Conservation (phyloP, 2,797 vertebrate genomes). For the Lemur catta region DNA sequence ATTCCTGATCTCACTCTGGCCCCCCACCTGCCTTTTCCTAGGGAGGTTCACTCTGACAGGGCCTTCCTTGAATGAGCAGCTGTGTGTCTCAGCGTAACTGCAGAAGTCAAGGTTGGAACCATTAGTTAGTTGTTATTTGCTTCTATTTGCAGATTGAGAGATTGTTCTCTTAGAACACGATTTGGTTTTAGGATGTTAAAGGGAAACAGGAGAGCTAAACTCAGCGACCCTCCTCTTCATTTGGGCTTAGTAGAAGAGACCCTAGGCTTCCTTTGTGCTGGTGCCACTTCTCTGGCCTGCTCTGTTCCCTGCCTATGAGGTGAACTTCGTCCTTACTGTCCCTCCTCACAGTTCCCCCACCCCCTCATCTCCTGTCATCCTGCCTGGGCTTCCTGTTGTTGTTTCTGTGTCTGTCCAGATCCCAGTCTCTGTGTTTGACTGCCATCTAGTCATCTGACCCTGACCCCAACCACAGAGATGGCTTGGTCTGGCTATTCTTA, state of each 20-base stretch:
- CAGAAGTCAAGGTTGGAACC: not conserved
- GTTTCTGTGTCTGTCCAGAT: not conserved
- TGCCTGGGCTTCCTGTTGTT: not conserved
- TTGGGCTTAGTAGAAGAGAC: not conserved
- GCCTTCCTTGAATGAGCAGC: not conserved
- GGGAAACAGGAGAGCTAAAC: not conserved
- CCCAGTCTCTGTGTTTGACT: not conserved
- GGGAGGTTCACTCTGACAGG: not conserved
- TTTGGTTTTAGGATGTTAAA: not conserved
- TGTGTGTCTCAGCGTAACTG: fast-evolving
- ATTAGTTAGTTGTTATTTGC: not conserved
- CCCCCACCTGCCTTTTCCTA: not conserved
- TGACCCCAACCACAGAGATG: not conserved
- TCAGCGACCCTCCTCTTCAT: not conserved
- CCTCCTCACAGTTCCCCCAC: not conserved
- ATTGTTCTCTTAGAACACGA: not conserved
- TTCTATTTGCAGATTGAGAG: not conserved
- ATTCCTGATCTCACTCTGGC: not conserved
- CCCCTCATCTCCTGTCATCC: not conserved
- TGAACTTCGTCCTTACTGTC: not conserved
- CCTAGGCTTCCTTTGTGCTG: not conserved
- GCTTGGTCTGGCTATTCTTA: not conserved
- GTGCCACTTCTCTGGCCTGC: not conserved
- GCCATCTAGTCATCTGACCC: not conserved
- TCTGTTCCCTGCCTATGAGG: not conserved